A percentile compares a stretch with the other conserved stretches of the same genome.
These are phyloP conservation scores for Sipha maydis DNA, from an alignment of 2,888 invertebrate species.

Conservation along the genomic window DNA sequence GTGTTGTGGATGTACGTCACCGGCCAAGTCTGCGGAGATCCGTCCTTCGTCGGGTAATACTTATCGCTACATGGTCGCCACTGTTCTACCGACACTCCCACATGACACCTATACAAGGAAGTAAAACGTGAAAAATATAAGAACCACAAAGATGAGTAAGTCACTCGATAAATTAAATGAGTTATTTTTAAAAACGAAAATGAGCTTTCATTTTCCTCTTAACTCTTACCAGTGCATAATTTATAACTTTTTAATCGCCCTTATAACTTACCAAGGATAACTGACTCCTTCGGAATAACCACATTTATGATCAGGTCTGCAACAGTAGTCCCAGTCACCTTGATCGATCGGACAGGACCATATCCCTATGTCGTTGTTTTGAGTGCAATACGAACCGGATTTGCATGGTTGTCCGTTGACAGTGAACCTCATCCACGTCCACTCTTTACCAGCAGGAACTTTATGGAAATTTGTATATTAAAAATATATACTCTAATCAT, in stretches of 20 bases:
- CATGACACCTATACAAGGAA: conserved; percentile 77
- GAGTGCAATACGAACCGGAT: conserved; percentile 76
- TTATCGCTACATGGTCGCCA: conserved; percentile 89
- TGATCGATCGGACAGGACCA: conserved; percentile 87
- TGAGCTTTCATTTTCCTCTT: too few relatives aligned
- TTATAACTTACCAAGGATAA: conserved; percentile 77
- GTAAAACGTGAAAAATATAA: conserved; percentile 61
- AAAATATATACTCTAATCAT: neutral
- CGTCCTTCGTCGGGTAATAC: conserved; percentile 73
- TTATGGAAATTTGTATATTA: neutral
- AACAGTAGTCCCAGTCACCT: conserved; percentile 87
- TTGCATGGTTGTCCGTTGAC: conserved; percentile 85
- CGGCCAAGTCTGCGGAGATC: conserved; percentile 73
- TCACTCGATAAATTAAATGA: too few relatives aligned
- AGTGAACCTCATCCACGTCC: conserved; percentile 79
- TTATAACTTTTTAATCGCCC: neutral
- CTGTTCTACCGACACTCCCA: conserved; percentile 80
- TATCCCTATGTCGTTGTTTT: conserved; percentile 80
- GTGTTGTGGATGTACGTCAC: conserved; percentile 84
- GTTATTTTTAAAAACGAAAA: too few relatives aligned
- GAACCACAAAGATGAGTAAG: too few relatives aligned
- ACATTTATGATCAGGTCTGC: conserved; percentile 82
- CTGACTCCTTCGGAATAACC: conserved; percentile 84
- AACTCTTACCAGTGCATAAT: too few relatives aligned
- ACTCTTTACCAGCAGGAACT: conserved; percentile 64